Conservation (phyloP, 2,113 vertebrate species). For the Poeciliopsis occidentalis region DNA sequence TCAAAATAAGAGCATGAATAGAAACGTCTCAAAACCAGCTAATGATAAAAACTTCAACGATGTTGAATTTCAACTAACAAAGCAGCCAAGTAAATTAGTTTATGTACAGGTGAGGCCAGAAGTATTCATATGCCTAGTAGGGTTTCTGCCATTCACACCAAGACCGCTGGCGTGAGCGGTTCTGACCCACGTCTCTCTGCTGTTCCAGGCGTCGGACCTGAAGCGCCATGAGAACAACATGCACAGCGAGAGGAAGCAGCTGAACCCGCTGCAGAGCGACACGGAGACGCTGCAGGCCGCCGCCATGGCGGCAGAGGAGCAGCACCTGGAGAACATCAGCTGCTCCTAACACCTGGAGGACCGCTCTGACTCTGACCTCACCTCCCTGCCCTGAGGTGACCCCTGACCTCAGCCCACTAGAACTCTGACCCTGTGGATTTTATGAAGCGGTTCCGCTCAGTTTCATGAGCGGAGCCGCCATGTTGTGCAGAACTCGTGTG, state of each 20-base stretch:
- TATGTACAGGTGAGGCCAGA: no score
- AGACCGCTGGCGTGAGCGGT: background rate
- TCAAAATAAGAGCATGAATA: no score
- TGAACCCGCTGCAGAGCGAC: slow-evolving; percentile 67
- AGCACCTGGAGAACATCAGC: slow-evolving; percentile 65
- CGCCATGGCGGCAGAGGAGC: slow-evolving; percentile 74
- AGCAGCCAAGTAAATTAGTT: no score
- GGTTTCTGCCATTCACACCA: no score
- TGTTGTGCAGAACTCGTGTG: background rate
- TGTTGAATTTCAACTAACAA: no score
- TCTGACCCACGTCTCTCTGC: slow-evolving; percentile 26
- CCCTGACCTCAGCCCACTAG: no score
- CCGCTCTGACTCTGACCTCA: background rate
- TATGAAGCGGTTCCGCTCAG: slow-evolving; percentile 49
- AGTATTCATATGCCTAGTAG: no score
- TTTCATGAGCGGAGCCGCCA: slow-evolving; percentile 59
- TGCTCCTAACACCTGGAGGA: slow-evolving; percentile 52
- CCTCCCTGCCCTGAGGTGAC: background rate
- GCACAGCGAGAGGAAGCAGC: slow-evolving; percentile 74
- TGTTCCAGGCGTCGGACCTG: slow-evolving; percentile 69
- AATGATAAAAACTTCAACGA: no score
- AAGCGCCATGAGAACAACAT: slow-evolving; percentile 79
- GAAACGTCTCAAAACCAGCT: no score
- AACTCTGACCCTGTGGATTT: background rate
- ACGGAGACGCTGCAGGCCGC: slow-evolving; percentile 71